phyloP scores from a whole-genome alignment of 2,888 invertebrate species.

The Mimachlamys varia region DNA sequence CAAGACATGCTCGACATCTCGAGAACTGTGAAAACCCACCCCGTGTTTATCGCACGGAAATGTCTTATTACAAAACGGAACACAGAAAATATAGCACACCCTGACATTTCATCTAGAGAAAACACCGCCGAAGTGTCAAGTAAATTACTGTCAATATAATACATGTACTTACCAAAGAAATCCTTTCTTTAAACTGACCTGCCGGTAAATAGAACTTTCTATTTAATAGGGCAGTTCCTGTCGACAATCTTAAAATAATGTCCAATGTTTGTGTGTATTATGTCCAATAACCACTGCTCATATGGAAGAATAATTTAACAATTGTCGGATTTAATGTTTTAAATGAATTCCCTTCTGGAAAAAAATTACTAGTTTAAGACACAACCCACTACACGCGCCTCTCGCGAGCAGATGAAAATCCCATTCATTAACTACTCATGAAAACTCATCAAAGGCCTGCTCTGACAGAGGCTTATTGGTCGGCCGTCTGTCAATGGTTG shows the following conservation, averaged over 20 bases:
- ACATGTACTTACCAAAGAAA: not conserved
- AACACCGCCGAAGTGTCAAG: not conserved
- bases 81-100: not conserved
- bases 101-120: not conserved
- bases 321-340: conserved; percentile 18
- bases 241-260: not conserved
- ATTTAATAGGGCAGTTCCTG: not conserved
- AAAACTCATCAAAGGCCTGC: conserved; percentile 46
- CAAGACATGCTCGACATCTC: not conserved
- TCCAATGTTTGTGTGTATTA: not conserved
- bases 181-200: conserved; percentile 5
- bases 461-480: conserved; percentile 50
- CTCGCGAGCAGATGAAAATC: conserved; percentile 48
- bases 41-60: not conserved
- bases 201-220: not conserved
- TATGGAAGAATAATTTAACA: not conserved
- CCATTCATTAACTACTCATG: conserved; percentile 52
- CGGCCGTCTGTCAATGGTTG: not conserved
- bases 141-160: not conserved
- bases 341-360: conserved; percentile 11
- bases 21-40: conserved; percentile 21
- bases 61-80: not conserved
- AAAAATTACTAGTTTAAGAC: conserved; percentile 38
- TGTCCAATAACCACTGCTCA: conserved; percentile 9
- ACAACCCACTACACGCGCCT: conserved; percentile 49